phyloP scores from a whole-genome alignment of 2,888 invertebrate species.

The Brenthis hecate region DNA sequence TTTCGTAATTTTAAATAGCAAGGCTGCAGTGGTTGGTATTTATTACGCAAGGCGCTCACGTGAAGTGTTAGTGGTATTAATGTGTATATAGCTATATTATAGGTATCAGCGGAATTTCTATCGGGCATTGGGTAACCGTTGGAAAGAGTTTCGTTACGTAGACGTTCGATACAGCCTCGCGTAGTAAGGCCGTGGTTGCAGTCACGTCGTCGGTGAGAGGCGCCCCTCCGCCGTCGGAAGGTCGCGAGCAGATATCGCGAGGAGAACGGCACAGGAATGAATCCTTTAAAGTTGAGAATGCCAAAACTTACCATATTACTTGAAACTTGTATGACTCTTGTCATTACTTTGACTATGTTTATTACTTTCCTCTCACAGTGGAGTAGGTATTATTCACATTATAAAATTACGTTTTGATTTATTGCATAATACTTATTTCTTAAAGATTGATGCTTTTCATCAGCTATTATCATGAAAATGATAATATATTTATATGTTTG shows the following conservation, averaged over 20 bases:
- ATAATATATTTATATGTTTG: constrained; percentile 58
- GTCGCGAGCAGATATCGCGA: constrained; percentile 71
- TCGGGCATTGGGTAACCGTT: constrained; percentile 77
- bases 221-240: constrained; percentile 78
- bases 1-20: background rate
- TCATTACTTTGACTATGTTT: background rate
- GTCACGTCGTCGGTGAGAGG: constrained; percentile 81
- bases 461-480: constrained; percentile 47
- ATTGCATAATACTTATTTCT: constrained; percentile 26
- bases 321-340: background rate
- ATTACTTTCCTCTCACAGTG: background rate
- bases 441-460: constrained; percentile 26
- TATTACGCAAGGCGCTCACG: constrained; percentile 75
- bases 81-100: constrained; percentile 56
- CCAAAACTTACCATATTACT: background rate
- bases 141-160: constrained; percentile 81
- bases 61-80: constrained; percentile 68
- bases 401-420: constrained; percentile 7
- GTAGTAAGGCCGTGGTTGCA: constrained; percentile 80
- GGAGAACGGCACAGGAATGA: constrained; percentile 77
- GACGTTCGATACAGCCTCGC: constrained; percentile 81
- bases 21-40: constrained; percentile 53
- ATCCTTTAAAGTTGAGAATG: constrained; percentile 61
- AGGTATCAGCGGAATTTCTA: constrained; percentile 75
- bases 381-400: background rate